Evolutionary conservation across 2,113 vertebrate genomes (phyloP).

Genomic region (Serinus canaria): DNA sequence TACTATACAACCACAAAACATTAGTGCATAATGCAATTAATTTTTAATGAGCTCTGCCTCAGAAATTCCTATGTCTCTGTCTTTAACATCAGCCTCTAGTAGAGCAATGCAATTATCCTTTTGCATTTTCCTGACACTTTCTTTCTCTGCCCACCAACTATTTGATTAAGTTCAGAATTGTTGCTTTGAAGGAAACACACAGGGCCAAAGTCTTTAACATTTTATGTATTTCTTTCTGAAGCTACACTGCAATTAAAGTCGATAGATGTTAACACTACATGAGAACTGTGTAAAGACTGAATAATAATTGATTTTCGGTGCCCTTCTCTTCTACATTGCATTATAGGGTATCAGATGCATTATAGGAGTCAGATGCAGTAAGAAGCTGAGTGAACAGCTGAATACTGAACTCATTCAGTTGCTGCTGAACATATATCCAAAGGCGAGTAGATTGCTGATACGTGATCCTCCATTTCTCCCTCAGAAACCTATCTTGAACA

Average conservation of each 20-base stretch:
- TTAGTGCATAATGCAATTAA: neutral
- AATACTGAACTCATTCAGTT: neutral
- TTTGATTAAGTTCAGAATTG: neutral
- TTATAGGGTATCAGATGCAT: neutral
- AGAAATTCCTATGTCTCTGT: neutral
- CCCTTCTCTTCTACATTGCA: neutral
- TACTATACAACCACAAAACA: neutral
- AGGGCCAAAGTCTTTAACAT: neutral
- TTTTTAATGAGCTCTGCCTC: neutral
- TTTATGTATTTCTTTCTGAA: neutral
- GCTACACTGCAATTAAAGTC: neutral
- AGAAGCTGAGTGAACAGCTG: neutral
- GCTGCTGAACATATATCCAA: neutral
- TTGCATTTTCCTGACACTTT: neutral
- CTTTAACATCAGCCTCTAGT: neutral
- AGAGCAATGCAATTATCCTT: neutral
- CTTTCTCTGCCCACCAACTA: neutral
- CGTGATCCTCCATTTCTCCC: neutral
- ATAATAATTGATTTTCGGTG: neutral
- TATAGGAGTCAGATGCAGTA: neutral
- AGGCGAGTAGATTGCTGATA: neutral
- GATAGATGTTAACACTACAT: neutral
- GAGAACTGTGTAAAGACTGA: neutral
- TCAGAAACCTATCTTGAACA: neutral
- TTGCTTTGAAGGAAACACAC: neutral